Base-by-base conservation (phyloP, 2,113 vertebrate species). In the Limanda limanda region DNA sequence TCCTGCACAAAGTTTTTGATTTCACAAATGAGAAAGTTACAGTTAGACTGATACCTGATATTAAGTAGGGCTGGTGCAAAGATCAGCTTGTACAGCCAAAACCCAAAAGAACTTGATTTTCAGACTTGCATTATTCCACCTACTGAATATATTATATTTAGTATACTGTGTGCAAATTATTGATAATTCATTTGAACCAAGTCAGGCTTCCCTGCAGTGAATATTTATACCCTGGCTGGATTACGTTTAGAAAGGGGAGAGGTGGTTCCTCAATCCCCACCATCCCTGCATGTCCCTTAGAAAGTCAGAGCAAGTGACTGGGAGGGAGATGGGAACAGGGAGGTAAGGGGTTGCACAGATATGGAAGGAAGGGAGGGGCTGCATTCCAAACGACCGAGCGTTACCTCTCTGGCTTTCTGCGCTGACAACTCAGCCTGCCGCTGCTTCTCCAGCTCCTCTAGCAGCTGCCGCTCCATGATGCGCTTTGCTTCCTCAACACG, bases 371-470 rank as follows among this genome's bases (percentile, higher is more conserved):
- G 62, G 67, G 78, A 61, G 88, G 85, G 86, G 54, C 68, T 95
- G 86, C 95, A 93, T 97, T 97, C 96, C 97, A 95, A 99, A 98
- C 97, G 97, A 98, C 96, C 96, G 95, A 98, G 97, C 96, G 97
- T 99, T 99, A 99, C 98, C 98, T 99, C 98, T 97, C 98, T 97
- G 91, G 97, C 96, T 94, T 97, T 98, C 94, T 99, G 98, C 68
- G 98, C 96, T 55, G 97, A 95, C 93, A 99, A 94, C 94, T 99
- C 98, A 60, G 97, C 97, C 93, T 99, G 98, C 94, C 98, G 95
- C 94, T 99, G 98, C 91, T 96, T 95, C 95, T 99, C 97, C 94
- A 99, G 96, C 95, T 99, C 98, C 95, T 99, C 98, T 93, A 99
- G 96, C 95, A 99, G 96, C 96, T 99, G 98, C 79, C 97, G 96